A percentile compares a stretch with the other conserved stretches of the same genome.
Evolutionary conservation across 2,888 invertebrate genomes (phyloP).

Genomic region (Onchidella celtica): DNA sequence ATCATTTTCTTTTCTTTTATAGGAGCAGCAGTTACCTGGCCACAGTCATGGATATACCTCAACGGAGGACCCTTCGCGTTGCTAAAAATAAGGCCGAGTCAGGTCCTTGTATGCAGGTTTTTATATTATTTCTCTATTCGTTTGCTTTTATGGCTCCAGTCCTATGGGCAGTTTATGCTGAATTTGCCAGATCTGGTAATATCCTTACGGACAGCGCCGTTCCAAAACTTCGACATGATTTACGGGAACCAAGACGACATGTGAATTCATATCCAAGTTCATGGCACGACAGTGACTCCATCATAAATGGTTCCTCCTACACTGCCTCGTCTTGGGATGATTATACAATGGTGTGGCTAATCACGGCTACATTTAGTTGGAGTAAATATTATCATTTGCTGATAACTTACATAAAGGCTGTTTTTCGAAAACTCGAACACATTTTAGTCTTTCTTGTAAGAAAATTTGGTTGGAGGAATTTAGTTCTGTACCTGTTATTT

Average conservation of each 20-base stretch:
- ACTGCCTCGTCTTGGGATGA: not conserved
- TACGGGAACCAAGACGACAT: not conserved
- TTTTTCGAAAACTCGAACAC: too few relatives aligned
- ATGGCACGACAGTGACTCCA: not conserved
- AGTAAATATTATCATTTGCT: not conserved
- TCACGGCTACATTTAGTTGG: not conserved
- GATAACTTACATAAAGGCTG: not conserved
- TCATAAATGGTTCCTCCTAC: not conserved
- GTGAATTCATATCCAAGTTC: not conserved
- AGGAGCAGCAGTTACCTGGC: too few relatives aligned
- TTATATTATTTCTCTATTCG: too few relatives aligned
- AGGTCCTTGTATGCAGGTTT: not conserved
- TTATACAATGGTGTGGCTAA: not conserved
- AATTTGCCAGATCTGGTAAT: too few relatives aligned
- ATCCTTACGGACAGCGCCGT: too few relatives aligned
- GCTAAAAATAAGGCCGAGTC: not conserved
- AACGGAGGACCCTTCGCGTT: not conserved
- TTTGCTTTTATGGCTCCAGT: too few relatives aligned
- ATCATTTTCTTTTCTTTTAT: too few relatives aligned
- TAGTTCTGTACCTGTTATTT: not conserved
- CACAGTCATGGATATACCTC: too few relatives aligned
- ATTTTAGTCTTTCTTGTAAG: too few relatives aligned
- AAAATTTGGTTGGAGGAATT: not conserved
- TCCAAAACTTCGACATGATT: not conserved
- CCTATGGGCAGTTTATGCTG: too few relatives aligned